Conservation (phyloP, 2,888 invertebrate species). For the Acrocyrtus sp. region DNA sequence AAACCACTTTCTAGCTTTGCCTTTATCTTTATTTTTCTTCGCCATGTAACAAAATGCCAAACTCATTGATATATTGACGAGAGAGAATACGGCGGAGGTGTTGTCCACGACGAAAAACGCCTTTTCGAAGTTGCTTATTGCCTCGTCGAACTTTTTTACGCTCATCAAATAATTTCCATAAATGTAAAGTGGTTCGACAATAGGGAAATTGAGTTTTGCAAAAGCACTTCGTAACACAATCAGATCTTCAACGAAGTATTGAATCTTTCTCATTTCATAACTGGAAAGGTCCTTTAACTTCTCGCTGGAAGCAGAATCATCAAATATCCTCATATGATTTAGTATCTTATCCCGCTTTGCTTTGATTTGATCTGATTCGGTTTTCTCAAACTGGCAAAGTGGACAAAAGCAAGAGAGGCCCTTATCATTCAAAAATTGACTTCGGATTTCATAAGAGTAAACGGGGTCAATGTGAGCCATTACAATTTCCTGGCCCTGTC, state of each 20-base stretch:
- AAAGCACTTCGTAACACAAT: constrained; percentile 15
- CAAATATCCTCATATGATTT: constrained; percentile 2
- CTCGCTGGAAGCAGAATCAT: neutral
- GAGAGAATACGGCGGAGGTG: constrained; percentile 14
- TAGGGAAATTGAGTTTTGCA: constrained; percentile 37
- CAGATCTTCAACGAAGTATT: constrained; percentile 29
- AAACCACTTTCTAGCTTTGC: constrained; percentile 32
- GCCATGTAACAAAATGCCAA: constrained; percentile 36
- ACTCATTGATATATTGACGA: constrained; percentile 15
- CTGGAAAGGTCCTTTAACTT: neutral
- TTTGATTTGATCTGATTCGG: constrained; percentile 7
- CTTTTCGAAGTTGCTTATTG: constrained; percentile 25
- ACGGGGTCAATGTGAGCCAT: constrained; percentile 46
- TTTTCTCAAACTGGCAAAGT: constrained; percentile 33
- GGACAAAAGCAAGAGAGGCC: constrained; percentile 22
- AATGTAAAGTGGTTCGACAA: constrained; percentile 29
- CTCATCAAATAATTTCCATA: constrained; percentile 27
- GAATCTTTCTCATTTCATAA: neutral
- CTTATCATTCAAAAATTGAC: constrained; percentile 7
- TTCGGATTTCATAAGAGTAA: constrained; percentile 7
- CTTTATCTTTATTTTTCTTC: constrained; percentile 15
- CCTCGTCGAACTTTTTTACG: constrained; percentile 23
- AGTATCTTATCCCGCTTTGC: constrained; percentile 5
- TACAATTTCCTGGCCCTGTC: constrained; percentile 26
- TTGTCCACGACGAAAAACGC: constrained; percentile 27